phyloP scores from a whole-genome alignment of 2,888 invertebrate genomes.

The Prenolepis imparis region DNA sequence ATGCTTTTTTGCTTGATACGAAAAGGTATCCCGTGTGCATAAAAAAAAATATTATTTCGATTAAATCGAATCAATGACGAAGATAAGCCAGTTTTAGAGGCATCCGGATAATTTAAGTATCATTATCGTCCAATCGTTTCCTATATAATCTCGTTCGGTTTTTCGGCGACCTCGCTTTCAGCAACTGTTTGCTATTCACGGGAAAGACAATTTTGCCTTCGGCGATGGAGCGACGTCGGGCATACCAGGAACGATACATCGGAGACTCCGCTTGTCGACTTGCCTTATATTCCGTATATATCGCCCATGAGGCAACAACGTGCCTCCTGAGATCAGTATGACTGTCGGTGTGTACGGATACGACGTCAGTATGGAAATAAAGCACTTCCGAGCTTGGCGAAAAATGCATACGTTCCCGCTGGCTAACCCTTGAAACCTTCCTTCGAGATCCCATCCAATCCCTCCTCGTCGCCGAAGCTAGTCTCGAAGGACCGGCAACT shows the following conservation, averaged over 20 bases:
- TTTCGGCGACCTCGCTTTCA: constrained; percentile 64
- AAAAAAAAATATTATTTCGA: constrained; percentile 6
- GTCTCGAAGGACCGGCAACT: constrained; percentile 51
- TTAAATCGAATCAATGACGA: not conserved
- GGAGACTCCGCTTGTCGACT: constrained; percentile 63
- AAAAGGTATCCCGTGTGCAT: not conserved
- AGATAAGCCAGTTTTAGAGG: not conserved
- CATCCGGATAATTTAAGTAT: not conserved
- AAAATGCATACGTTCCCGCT: constrained; percentile 76
- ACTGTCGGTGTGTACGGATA: constrained; percentile 76
- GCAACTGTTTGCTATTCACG: constrained; percentile 64
- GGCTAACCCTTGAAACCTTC: constrained; percentile 69
- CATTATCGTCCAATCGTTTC: not conserved
- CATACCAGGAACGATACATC: constrained; percentile 74
- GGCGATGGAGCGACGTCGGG: constrained; percentile 61
- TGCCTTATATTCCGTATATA: constrained; percentile 74
- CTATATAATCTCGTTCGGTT: constrained; percentile 46
- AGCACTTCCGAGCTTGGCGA: constrained; percentile 80
- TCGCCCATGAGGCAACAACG: constrained; percentile 76
- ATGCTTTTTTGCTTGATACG: not conserved
- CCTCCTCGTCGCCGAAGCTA: constrained; percentile 66
- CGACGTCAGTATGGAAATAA: constrained; percentile 81
- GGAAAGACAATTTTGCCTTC: constrained; percentile 70
- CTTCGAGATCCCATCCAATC: constrained; percentile 70
- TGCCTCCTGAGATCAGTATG: constrained; percentile 79